Conservation (phyloP, 2,797 vertebrate genomes). For the Poliocrania exsul region DNA sequence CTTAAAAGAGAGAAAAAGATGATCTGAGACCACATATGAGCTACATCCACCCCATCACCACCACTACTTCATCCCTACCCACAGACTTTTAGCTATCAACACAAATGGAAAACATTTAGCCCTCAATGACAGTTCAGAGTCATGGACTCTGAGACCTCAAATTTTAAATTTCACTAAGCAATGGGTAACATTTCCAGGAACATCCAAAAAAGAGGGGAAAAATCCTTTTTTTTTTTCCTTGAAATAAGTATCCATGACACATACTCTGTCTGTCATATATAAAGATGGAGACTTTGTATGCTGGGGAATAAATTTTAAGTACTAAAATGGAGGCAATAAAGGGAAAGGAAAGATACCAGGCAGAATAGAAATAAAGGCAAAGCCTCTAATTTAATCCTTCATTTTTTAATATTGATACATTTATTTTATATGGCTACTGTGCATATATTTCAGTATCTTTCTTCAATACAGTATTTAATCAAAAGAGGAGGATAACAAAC, state of each 20-base stretch:
- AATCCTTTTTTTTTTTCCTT: background rate
- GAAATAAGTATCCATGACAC: background rate
- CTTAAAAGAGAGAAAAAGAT: background rate
- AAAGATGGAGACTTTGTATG: background rate
- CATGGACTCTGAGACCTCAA: background rate
- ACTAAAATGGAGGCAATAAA: background rate
- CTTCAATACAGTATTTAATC: background rate
- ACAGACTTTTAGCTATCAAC: background rate
- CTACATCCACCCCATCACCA: background rate
- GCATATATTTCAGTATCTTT: background rate
- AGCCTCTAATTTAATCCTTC: background rate
- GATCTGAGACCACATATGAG: background rate
- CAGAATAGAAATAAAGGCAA: background rate
- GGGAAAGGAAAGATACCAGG: background rate
- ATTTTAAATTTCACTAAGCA: background rate
- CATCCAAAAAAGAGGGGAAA: background rate
- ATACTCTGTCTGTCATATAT: background rate
- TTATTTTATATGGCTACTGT: background rate
- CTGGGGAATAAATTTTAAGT: background rate
- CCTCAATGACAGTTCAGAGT: background rate
- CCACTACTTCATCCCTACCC: background rate
- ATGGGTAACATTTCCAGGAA: background rate
- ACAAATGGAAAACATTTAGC: background rate
- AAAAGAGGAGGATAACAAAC: background rate
- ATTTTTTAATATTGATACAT: background rate